phyloP scores from a whole-genome alignment of 2,888 invertebrate genomes.

The Machimus atricapillus region DNA sequence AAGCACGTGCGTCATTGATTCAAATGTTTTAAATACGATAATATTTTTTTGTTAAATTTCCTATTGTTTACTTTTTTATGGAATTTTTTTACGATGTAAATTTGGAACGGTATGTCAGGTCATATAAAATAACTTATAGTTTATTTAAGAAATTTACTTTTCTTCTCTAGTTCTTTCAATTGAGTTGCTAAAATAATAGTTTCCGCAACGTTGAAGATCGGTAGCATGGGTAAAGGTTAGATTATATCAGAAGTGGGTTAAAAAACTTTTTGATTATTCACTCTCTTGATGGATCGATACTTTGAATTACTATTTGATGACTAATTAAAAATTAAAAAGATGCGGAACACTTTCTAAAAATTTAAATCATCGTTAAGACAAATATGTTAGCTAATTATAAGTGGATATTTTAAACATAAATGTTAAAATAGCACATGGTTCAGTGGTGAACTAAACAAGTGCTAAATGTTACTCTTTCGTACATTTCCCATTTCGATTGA shows the following conservation, averaged over 20 bases:
- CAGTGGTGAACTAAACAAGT: not conserved
- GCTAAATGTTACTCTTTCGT: not conserved
- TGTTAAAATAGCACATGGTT: not conserved
- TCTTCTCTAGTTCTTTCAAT: not conserved
- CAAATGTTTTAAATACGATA: not conserved
- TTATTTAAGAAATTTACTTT: not conserved
- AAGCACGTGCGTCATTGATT: not conserved
- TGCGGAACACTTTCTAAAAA: not conserved
- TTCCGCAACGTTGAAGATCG: not conserved
- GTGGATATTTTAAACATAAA: not conserved
- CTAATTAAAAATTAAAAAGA: not conserved
- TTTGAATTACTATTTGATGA: not conserved
- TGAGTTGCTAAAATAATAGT: not conserved
- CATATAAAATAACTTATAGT: not conserved
- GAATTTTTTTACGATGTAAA: not conserved
- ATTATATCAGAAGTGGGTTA: not conserved
- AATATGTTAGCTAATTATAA: not conserved
- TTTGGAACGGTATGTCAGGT: not conserved
- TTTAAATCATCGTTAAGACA: not conserved
- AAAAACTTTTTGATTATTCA: not conserved
- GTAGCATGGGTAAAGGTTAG: not conserved
- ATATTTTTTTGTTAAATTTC: not conserved
- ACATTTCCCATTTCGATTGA: not conserved
- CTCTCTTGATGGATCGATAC: not conserved
- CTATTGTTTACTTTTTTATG: not conserved